A percentile compares a stretch with the other conserved stretches of the same genome.
Evolutionary conservation across 2,797 vertebrate species (phyloP).

Genomic region (Gymnoscopelus microlampas): DNA sequence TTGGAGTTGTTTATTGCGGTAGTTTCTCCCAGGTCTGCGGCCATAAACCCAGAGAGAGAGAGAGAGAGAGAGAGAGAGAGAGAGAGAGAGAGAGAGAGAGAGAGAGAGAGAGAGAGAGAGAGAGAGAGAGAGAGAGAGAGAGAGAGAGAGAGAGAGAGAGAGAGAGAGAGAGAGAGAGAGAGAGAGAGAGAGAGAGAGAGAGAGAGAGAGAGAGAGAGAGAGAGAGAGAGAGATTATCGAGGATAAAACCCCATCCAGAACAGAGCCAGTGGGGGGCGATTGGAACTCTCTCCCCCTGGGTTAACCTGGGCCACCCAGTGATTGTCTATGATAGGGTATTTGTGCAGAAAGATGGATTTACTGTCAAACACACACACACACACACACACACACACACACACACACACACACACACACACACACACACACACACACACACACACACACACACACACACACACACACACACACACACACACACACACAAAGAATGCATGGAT

Average conservation of each 20-base stretch:
- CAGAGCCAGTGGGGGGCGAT: slow-evolving; percentile 14
- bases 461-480: neutral
- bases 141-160: neutral
- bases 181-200: too few relatives aligned
- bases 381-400: slow-evolving; percentile 1
- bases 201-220: neutral
- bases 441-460: slow-evolving; percentile 4
- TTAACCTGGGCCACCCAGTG: slow-evolving; percentile 9
- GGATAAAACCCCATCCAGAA: slow-evolving; percentile 26
- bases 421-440: slow-evolving; percentile 8
- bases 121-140: neutral
- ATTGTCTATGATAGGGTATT: slow-evolving; percentile 36
- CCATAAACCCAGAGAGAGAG: slow-evolving; percentile 11
- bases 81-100: too few relatives aligned
- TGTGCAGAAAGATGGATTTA: slow-evolving; percentile 29
- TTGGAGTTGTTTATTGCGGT: slow-evolving; percentile 36
- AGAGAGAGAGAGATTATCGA: slow-evolving; percentile 23
- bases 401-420: neutral
- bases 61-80: too few relatives aligned
- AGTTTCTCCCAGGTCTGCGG: slow-evolving; percentile 11
- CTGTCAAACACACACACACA: slow-evolving; percentile 12
- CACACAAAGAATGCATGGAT: too few relatives aligned
- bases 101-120: too few relatives aligned
- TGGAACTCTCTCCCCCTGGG: neutral
- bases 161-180: too few relatives aligned